A percentile compares a stretch with the other conserved stretches of the same genome.
Evolutionary conservation across 2,113 vertebrate genomes (phyloP).

Genomic region (Sterrhoptilus dennistouni): DNA sequence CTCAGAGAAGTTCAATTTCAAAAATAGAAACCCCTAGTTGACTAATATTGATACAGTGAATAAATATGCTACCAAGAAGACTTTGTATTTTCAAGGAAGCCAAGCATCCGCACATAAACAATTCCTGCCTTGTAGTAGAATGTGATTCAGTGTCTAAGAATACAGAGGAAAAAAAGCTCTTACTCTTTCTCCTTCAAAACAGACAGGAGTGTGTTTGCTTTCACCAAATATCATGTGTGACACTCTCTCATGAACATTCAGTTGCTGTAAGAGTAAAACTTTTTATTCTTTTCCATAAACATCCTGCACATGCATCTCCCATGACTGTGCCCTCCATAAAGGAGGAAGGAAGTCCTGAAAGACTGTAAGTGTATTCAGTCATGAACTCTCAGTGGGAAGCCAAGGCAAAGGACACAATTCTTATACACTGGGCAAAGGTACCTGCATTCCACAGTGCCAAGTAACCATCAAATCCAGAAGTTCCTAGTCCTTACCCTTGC

Average conservation of each 20-base stretch:
- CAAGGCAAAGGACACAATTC: constrained; percentile 13
- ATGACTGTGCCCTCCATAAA: not conserved
- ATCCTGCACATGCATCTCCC: not conserved
- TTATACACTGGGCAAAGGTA: constrained; percentile 32
- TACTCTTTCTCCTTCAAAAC: not conserved
- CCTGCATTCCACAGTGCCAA: constrained; percentile 39
- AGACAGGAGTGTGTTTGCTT: not conserved
- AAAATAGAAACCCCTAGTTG: not conserved
- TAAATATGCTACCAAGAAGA: not conserved
- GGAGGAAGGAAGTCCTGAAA: not conserved
- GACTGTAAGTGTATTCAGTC: not conserved
- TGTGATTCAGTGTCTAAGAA: not conserved
- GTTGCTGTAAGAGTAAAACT: not conserved
- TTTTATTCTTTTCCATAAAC: not conserved
- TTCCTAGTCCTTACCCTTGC: constrained; percentile 1
- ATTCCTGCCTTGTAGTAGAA: not conserved
- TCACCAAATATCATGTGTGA: not conserved
- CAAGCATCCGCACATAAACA: not conserved
- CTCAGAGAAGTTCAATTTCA: not conserved
- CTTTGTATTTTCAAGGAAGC: not conserved
- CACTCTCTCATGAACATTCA: not conserved
- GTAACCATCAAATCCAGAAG: constrained; percentile 42
- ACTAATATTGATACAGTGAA: not conserved
- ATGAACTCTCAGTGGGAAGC: not conserved
- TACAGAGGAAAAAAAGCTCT: not conserved